These are phyloP conservation scores for Drosophila simulans DNA, from an alignment of 1,140 invertebrate genomes.

Conservation along the genomic window DNA sequence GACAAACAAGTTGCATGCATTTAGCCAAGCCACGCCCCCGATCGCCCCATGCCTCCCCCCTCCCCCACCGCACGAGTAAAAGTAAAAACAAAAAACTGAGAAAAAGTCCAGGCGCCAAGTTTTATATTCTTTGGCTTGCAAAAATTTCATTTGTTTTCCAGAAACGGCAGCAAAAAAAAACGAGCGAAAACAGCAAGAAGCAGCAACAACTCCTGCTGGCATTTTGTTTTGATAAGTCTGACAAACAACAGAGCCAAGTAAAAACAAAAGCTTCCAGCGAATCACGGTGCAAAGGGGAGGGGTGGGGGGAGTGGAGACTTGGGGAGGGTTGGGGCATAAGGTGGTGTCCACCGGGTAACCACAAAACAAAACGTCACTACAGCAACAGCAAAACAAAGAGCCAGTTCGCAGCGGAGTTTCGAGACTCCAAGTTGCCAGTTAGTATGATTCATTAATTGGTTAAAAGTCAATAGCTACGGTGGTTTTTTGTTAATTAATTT, in stretches of 20 bases:
- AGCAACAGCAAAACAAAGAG: constrained; percentile 46
- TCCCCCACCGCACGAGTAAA: neutral
- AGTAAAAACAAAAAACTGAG: neutral
- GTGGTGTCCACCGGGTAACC: constrained; percentile 57
- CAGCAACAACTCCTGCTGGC: constrained; percentile 55
- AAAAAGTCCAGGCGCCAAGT: constrained; percentile 53
- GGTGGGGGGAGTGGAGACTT: neutral
- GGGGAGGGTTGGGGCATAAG: neutral
- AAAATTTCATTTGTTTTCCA: constrained; percentile 70
- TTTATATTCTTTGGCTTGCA: constrained; percentile 48
- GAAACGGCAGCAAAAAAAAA: constrained; percentile 56
- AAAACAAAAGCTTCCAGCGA: constrained; percentile 76
- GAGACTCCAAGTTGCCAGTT: constrained; percentile 17
- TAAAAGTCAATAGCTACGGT: neutral
- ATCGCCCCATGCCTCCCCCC: neutral
- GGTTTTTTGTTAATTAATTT: neutral
- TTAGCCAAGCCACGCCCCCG: constrained; percentile 16
- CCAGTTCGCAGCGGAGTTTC: constrained; percentile 3
- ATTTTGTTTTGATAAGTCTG: constrained; percentile 80
- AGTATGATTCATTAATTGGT: constrained; percentile 19
- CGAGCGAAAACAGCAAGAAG: constrained; percentile 47
- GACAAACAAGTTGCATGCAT: constrained; percentile 62
- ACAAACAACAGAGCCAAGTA: constrained; percentile 66
- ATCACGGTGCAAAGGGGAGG: constrained; percentile 33
- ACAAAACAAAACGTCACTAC: constrained; percentile 71